Evolutionary conservation across 1,140 invertebrate species (phyloP), one percentile per base, ranked within the genome.

Genomic region (Brachionus koreanus): DNA sequence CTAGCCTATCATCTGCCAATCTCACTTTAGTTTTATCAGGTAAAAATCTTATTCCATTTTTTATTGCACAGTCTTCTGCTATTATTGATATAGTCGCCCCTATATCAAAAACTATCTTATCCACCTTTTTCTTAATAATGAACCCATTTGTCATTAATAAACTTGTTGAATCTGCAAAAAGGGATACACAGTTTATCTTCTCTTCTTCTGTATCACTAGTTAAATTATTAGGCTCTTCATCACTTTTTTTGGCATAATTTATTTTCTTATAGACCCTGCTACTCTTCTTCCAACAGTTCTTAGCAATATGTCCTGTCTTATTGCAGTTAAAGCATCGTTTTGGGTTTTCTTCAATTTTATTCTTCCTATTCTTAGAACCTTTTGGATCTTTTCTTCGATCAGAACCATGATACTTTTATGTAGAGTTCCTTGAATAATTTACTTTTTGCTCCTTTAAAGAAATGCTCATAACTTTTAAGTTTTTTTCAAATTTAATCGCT

Each of bases 301-400:
- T 92, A 89, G 93, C 93, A 89, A 95, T 93, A 90, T 95, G 94
- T 76, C 94, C 94, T 72, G 92, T 91, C 89, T 95, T 94, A 89
- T 93, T 93, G 89, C 94, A 95, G 85, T 92, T 92, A 90, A 94
- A 95, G 90, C 94, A 95, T 84, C 61, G 49, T 12, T 46, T 46
- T 3, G 43, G 3, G 3, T 46, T 46, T 46, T 46, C 43, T 3
- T 46, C 3, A 12, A 12, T 46, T 46, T 46, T 46, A 46, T 13
- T 46, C 3, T 6, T 46, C 43, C 43, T 3, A 46, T 46, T 46
- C n/a, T 46, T 46, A 13, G n/a, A 46, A 46, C 43, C 12, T 46
- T 46, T 46, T 6, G 3, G n/a, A 46, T 46, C n/a, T 46, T 46
- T 46, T 12, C 12, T 46, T 6, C 7, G 5, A 3, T 46, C 5